These are phyloP conservation scores for Aleiodes leptofemur DNA, from an alignment of 2,888 invertebrate genomes.

Conservation along the genomic window DNA sequence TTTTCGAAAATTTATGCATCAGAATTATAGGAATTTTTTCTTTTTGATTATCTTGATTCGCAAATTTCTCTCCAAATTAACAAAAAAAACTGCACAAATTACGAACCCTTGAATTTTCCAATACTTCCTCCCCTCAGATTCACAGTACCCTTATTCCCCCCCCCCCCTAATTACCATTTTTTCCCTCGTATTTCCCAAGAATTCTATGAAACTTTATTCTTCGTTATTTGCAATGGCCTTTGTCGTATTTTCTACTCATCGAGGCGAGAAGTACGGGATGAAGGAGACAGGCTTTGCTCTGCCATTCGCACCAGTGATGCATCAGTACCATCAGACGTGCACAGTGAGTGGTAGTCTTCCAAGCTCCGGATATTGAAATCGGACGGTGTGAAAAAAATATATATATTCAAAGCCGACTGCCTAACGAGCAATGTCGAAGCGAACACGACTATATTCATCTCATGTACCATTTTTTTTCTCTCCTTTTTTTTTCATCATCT, in stretches of 20 bases:
- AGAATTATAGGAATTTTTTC: too few relatives aligned
- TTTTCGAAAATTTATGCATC: too few relatives aligned
- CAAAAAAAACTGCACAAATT: too few relatives aligned
- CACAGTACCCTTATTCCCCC: constrained; percentile 9
- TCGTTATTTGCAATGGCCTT: constrained; percentile 20
- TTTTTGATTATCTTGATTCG: too few relatives aligned
- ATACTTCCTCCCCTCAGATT: neutral
- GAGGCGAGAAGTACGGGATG: too few relatives aligned
- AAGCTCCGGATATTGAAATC: constrained; percentile 34
- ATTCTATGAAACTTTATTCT: constrained; percentile 17
- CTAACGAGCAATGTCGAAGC: constrained; percentile 32
- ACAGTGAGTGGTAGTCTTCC: neutral
- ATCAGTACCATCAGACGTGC: constrained; percentile 11
- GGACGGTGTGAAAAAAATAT: constrained; percentile 31
- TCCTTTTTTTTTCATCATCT: neutral
- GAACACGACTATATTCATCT: constrained; percentile 6
- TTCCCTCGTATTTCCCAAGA: neutral
- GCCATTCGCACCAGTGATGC: constrained; percentile 30
- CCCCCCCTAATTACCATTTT: constrained; percentile 12
- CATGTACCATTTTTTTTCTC: constrained; percentile 14
- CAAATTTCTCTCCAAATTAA: too few relatives aligned
- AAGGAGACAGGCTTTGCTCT: neutral
- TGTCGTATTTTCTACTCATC: constrained; percentile 16
- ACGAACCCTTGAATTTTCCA: neutral
- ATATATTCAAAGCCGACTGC: constrained; percentile 36